Conservation (phyloP, 2,888 invertebrate species). For the Acleris literana region DNA sequence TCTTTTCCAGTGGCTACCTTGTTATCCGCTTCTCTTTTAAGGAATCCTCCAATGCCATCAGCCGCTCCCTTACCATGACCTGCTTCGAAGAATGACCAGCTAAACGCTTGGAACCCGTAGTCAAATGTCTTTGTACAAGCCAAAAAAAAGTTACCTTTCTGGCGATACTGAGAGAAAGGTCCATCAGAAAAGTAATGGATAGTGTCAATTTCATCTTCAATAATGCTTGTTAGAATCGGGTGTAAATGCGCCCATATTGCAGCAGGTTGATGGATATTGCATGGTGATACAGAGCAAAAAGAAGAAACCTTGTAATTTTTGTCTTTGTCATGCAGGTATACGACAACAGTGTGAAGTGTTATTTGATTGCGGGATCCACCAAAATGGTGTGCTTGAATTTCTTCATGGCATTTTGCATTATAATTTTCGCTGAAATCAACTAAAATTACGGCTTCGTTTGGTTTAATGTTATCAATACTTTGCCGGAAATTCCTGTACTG, state of each 20-base stretch:
- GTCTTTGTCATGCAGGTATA: slow-evolving; percentile 42
- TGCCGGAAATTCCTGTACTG: slow-evolving; percentile 35
- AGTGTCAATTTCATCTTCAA: slow-evolving; percentile 10
- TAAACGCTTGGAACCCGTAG: background rate
- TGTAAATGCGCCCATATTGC: slow-evolving; percentile 60
- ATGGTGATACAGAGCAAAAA: slow-evolving; percentile 51
- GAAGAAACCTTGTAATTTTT: slow-evolving; percentile 34
- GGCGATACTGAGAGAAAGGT: background rate
- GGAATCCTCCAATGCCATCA: slow-evolving; percentile 6
- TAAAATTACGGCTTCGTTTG: slow-evolving; percentile 36
- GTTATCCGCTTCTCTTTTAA: background rate
- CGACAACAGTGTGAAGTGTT: slow-evolving; percentile 55
- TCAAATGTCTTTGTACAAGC: background rate
- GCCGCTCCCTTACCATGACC: slow-evolving; percentile 11
- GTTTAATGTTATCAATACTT: slow-evolving; percentile 28
- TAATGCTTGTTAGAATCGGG: slow-evolving; percentile 43
- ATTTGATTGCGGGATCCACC: slow-evolving; percentile 52
- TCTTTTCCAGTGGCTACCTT: background rate
- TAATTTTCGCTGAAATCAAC: slow-evolving; percentile 57
- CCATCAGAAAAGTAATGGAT: slow-evolving; percentile 3
- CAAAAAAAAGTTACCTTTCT: slow-evolving; percentile 7
- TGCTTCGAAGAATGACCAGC: slow-evolving; percentile 12
- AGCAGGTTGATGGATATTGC: slow-evolving; percentile 51
- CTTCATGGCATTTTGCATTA: slow-evolving; percentile 37
- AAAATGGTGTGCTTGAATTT: slow-evolving; percentile 57